These are phyloP conservation scores for Teleopsis dalmanni DNA, from an alignment of 1,140 invertebrate species.

Conservation along the genomic window DNA sequence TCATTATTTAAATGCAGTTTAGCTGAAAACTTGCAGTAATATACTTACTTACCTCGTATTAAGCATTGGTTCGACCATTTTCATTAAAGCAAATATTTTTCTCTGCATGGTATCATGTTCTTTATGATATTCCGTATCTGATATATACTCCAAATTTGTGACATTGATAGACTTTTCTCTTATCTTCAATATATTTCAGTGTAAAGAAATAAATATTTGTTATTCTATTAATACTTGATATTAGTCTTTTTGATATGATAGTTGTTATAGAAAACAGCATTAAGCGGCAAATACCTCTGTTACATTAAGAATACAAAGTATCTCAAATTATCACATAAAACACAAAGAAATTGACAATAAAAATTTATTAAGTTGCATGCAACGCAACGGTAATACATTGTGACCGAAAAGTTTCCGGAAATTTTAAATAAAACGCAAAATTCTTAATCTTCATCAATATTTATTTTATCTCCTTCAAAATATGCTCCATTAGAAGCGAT, in stretches of 20 bases:
- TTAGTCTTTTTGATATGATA: not conserved
- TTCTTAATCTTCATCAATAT: too few species aligned
- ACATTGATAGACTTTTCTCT: slow-evolving; percentile 22
- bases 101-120: slow-evolving; percentile 50
- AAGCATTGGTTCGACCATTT: slow-evolving; percentile 43
- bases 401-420: too few species aligned
- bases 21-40: not conserved
- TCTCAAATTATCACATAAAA: too few species aligned
- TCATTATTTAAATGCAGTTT: not conserved
- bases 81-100: slow-evolving; percentile 45
- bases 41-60: slow-evolving; percentile 50
- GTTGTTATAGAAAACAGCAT: not conserved
- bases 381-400: too few species aligned
- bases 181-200: slow-evolving; percentile 11
- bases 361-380: too few species aligned
- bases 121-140: slow-evolving; percentile 18
- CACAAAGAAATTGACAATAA: too few species aligned
- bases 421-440: too few species aligned
- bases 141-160: slow-evolving; percentile 22
- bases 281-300: not conserved
- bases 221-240: not conserved
- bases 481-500: too few species aligned
- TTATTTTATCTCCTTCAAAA: too few species aligned
- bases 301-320: too few species aligned
- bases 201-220: not conserved